These are phyloP conservation scores for Kryptolebias marmoratus DNA, from an alignment of 2,113 vertebrate genomes.

Conservation along the genomic window DNA sequence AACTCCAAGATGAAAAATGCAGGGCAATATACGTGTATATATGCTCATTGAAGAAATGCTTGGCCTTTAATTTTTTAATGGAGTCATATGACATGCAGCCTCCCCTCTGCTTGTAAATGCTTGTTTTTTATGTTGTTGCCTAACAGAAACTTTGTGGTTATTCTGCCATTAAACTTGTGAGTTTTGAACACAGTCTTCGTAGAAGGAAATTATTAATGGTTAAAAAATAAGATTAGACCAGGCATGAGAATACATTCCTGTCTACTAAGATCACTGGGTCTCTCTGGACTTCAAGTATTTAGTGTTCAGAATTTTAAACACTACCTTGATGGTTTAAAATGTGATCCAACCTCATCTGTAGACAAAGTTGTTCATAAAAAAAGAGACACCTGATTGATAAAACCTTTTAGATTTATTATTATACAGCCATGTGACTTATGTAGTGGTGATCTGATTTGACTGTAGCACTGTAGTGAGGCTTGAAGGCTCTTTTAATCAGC, in stretches of 20 bases:
- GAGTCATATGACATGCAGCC: background rate
- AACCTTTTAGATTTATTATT: too few relatives aligned
- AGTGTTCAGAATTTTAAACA: background rate
- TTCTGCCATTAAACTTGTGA: constrained; percentile 2
- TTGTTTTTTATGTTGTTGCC: background rate
- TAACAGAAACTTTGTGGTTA: background rate
- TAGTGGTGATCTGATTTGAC: background rate
- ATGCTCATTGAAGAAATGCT: too few relatives aligned
- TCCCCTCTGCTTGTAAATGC: background rate
- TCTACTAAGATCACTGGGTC: background rate
- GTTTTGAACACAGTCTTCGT: constrained; percentile 4
- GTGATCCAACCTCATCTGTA: too few relatives aligned
- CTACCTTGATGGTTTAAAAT: too few relatives aligned
- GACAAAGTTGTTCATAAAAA: too few relatives aligned
- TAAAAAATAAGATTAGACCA: background rate
- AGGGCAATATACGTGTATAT: too few relatives aligned
- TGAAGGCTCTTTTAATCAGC: background rate
- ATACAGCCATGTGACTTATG: background rate
- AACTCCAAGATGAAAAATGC: too few relatives aligned
- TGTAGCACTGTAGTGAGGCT: background rate
- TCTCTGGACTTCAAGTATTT: background rate
- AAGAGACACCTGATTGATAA: background rate
- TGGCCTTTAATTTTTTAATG: background rate
- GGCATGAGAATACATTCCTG: background rate
- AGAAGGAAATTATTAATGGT: background rate